Percentiles rank a stretch among this genome's conserved stretches.
These are phyloP conservation scores for Xerus inauris DNA, from an alignment of 2,113 vertebrate species.

Conservation along the genomic window DNA sequence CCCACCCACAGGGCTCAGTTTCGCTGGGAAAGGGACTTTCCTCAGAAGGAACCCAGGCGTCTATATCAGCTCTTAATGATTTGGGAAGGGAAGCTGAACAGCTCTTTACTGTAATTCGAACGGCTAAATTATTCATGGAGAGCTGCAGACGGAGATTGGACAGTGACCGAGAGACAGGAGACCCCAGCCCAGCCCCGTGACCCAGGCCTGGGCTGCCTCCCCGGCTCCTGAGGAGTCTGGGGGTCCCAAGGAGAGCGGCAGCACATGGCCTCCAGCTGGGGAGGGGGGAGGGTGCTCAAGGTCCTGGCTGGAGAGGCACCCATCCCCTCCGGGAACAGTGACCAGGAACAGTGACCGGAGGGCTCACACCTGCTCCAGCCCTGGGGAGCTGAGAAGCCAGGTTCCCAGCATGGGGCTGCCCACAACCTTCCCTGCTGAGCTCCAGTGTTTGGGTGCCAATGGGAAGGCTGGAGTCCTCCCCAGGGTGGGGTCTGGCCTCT, in stretches of 20 bases:
- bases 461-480: background rate
- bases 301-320: background rate
- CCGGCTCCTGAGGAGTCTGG: background rate
- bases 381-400: background rate
- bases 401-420: background rate
- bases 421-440: background rate
- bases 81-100: conserved; percentile 80
- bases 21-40: conserved; percentile 79
- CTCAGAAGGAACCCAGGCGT: conserved; percentile 74
- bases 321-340: background rate
- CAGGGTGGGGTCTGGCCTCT: background rate
- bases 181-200: background rate
- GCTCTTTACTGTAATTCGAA: conserved; percentile 86
- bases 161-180: conserved; percentile 52
- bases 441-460: background rate
- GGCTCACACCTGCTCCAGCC: background rate
- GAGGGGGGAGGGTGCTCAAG: background rate
- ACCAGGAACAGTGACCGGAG: no score
- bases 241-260: background rate
- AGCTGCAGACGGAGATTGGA: conserved; percentile 68
- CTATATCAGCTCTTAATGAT: conserved; percentile 75
- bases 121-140: conserved; percentile 85
- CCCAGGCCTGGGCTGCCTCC: background rate
- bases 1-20: conserved; percentile 42
- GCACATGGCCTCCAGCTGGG: background rate